phyloP scores from a whole-genome alignment of 64 coral and sea anemone genomes.

The Stichodactyla mertensii region DNA sequence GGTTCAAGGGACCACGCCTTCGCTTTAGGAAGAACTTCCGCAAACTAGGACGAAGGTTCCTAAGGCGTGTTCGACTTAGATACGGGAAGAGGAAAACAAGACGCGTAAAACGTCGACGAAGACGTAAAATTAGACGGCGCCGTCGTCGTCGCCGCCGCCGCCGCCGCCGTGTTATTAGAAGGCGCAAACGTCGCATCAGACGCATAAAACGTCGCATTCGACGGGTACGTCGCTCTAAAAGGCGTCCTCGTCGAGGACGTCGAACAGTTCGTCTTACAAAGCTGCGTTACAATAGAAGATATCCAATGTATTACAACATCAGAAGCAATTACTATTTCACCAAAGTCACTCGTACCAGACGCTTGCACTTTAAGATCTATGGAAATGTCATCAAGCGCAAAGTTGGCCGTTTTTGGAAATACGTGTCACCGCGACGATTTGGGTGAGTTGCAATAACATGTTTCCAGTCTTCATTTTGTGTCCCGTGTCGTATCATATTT shows the following conservation, averaged over 20 bases:
- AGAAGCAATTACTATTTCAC: not conserved
- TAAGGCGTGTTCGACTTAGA: not conserved
- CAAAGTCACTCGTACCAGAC: not conserved
- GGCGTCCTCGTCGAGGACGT: not conserved
- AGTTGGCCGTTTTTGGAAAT: not conserved
- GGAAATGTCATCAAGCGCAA: not conserved
- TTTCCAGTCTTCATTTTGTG: not conserved
- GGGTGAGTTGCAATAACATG: not conserved
- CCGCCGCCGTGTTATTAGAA: not conserved
- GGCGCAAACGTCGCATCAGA: not conserved
- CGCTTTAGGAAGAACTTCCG: not conserved
- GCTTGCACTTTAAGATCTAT: not conserved
- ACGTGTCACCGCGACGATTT: not conserved
- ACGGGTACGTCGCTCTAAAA: not conserved
- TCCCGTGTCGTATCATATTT: too few species aligned
- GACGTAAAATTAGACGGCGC: not conserved
- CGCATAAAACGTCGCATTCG: slow-evolving; percentile 5
- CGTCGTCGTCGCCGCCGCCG: not conserved
- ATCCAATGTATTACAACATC: not conserved
- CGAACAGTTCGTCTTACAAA: not conserved
- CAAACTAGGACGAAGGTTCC: not conserved
- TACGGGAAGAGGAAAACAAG: not conserved
- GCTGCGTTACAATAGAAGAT: not conserved
- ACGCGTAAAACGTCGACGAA: not conserved
- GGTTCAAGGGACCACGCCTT: not conserved